Base-by-base conservation (phyloP, 2,113 vertebrate genomes). In the Drymodes brunneopygia region DNA sequence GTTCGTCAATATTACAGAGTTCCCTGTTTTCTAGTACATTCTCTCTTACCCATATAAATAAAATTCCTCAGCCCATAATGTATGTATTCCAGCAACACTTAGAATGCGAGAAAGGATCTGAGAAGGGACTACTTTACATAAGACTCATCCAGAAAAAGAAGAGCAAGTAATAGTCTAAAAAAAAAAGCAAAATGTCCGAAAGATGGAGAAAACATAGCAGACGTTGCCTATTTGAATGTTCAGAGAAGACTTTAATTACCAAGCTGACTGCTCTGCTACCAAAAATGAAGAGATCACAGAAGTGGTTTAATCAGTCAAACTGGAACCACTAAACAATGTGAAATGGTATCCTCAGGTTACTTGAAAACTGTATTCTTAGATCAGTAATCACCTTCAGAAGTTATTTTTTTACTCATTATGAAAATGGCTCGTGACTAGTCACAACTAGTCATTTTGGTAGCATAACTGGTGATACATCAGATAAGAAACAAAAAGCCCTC, bases 1-100 rank as follows among this genome's bases (percentile, higher is more conserved):
- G 36, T 6, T 78, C 42, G 96, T 92, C 51, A 95, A 36, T 94
- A 95, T 84, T 85, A 88, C 31, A 75, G 81, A 88, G 40, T 93
- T 95, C 48, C 60, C 44, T 77, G 91, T 21, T 84, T 86, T 67
- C 28, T 51, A 84, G 22, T 50, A 60, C 3, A 5, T 28, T 87
- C 42, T 86, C 47, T 70, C 36, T 60, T 69, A 62, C 5, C 47
- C 25, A 14, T 48, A 19, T 15, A 70, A 70, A 48, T 44, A 61
- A 72, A 91, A 83, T 71, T 72, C 31, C 36, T 86, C 53, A 35
- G 66, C n/a, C 64, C 24, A 28, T 40, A 14, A 82, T 27, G 29
- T 15, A 40, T 22, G 12, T 45, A 10, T 66, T 91, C 62, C 75
- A 94, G 23, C 60, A 88, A 84, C 4, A 64, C 42, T 74, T 72